Conservation (phyloP, 2,797 vertebrate species). For the Carcharodon carcharias region DNA sequence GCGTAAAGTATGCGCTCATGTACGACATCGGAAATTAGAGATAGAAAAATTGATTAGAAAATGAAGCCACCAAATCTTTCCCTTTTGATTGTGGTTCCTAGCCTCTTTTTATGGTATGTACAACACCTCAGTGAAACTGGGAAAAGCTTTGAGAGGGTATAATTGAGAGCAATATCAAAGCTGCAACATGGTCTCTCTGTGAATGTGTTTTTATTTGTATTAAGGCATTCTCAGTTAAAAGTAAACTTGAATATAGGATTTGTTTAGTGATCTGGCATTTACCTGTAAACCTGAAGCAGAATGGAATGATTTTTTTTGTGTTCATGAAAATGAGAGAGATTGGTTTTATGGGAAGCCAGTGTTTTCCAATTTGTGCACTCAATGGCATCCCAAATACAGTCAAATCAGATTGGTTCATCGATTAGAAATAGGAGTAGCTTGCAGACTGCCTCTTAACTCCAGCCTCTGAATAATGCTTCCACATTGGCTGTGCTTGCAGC, state of each 20-base stretch:
- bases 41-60: neutral
- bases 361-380: neutral
- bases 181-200: neutral
- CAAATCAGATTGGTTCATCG: neutral
- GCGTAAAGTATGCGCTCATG: too few species aligned
- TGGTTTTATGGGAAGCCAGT: neutral
- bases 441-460: neutral
- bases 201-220: neutral
- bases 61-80: neutral
- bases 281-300: neutral
- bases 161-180: too few species aligned
- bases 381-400: neutral
- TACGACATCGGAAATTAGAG: too few species aligned
- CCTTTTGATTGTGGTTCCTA: neutral
- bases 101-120: too few species aligned
- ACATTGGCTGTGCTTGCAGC: too few species aligned
- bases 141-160: neutral
- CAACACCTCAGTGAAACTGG: neutral
- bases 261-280: neutral
- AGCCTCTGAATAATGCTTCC: neutral
- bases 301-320: neutral
- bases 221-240: neutral
- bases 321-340: neutral
- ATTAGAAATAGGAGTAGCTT: neutral
- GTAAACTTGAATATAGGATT: neutral